Evolutionary conservation across 2,113 vertebrate genomes (phyloP).

Genomic region (Podiceps cristatus): DNA sequence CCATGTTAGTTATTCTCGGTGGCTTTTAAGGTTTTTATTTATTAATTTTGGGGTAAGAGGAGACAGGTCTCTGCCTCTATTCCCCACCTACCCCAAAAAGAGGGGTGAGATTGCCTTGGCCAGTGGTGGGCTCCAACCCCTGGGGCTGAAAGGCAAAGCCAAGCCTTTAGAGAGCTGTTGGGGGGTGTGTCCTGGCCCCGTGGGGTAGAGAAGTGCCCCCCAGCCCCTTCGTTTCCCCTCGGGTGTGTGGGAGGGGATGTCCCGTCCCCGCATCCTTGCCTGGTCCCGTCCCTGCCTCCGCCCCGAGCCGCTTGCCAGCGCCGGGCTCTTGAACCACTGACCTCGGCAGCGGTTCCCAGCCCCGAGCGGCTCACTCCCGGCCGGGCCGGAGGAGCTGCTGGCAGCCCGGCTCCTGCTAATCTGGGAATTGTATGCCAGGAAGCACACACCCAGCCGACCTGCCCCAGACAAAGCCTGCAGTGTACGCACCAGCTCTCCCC

Average conservation of each 20-base stretch:
- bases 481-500: background rate
- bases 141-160: background rate
- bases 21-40: background rate
- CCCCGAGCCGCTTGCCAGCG: accelerated
- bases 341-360: background rate
- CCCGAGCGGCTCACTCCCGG: background rate
- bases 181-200: accelerated
- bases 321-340: background rate
- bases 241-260: background rate
- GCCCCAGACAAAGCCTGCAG: constrained; percentile 32
- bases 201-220: background rate
- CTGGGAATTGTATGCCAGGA: constrained; percentile 75
- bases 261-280: accelerated
- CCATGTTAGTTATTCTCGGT: background rate
- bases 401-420: constrained; percentile 56
- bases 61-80: background rate
- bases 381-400: constrained; percentile 6
- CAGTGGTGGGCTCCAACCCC: background rate
- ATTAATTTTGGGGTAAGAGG: background rate
- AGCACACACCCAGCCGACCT: constrained; percentile 63
- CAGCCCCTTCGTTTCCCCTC: background rate
- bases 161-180: accelerated
- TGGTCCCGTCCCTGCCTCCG: background rate
- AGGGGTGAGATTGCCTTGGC: accelerated
- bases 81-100: background rate